phyloP scores from a whole-genome alignment of 2,888 invertebrate genomes.

The Andrena haemorrhoa region DNA sequence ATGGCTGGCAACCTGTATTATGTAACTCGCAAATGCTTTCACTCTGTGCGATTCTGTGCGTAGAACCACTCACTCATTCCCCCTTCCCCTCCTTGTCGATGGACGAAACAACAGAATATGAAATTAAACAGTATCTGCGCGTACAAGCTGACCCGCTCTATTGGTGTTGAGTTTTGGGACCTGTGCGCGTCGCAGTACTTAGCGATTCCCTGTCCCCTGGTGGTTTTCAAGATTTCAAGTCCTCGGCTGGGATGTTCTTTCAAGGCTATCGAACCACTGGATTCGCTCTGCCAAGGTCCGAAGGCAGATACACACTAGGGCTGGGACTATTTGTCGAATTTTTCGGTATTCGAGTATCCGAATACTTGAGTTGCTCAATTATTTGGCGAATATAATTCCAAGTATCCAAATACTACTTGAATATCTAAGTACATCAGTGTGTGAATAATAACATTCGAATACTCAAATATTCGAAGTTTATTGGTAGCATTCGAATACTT shows the following conservation, averaged over 20 bases:
- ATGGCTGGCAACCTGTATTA: constrained; percentile 48
- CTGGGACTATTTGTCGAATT: too few species aligned
- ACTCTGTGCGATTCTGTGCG: constrained; percentile 34
- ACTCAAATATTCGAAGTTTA: too few species aligned
- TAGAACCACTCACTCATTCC: constrained; percentile 52
- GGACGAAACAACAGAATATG: background rate
- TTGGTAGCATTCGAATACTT: too few species aligned
- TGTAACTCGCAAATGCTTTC: constrained; percentile 55
- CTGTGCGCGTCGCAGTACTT: background rate
- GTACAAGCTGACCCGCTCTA: background rate
- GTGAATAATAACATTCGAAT: too few species aligned
- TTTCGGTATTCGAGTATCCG: too few species aligned
- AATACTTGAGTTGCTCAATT: too few species aligned
- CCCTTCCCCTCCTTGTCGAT: constrained; percentile 21
- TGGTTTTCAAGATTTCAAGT: background rate
- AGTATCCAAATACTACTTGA: too few species aligned
- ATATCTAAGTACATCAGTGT: too few species aligned
- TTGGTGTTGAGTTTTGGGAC: background rate
- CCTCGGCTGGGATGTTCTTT: background rate
- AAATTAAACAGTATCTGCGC: background rate
- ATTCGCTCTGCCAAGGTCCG: background rate
- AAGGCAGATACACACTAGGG: background rate
- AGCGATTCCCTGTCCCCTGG: constrained; percentile 2
- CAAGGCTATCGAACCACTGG: background rate
- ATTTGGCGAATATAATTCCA: too few species aligned